Evolutionary conservation across 2,113 vertebrate species (phyloP).

Genomic region (Microtus richardsoni): DNA sequence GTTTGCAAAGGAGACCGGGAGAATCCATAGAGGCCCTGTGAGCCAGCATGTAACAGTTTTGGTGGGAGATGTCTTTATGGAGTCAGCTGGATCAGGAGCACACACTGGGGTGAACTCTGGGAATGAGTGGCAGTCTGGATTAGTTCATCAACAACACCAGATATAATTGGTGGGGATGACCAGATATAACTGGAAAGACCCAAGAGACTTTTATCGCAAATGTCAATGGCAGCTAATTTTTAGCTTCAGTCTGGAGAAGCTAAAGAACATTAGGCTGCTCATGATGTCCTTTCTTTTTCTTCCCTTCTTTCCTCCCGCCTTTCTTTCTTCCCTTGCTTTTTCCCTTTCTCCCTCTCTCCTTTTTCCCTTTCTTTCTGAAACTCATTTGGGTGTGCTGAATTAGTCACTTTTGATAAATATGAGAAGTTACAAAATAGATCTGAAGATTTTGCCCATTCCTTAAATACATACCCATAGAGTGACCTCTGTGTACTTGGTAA

Average conservation of each 20-base stretch:
- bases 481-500: not conserved
- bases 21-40: not conserved
- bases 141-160: not conserved
- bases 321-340: not conserved
- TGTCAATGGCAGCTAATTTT: not conserved
- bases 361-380: not conserved
- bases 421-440: no score
- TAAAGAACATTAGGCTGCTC: not conserved
- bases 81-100: not conserved
- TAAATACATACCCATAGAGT: not conserved
- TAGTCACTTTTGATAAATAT: not conserved
- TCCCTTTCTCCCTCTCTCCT: no score
- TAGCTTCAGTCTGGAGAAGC: not conserved
- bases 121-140: not conserved
- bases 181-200: not conserved
- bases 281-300: not conserved
- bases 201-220: not conserved
- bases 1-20: not conserved
- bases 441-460: not conserved
- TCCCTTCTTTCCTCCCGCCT: not conserved
- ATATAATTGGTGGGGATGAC: not conserved
- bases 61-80: not conserved
- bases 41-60: not conserved
- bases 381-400: not conserved
- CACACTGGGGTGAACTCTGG: not conserved